Percentiles rank a stretch among this genome's conserved stretches.
Conservation (phyloP, 2,797 vertebrate species). For the Pseudomugil gertrudae region DNA sequence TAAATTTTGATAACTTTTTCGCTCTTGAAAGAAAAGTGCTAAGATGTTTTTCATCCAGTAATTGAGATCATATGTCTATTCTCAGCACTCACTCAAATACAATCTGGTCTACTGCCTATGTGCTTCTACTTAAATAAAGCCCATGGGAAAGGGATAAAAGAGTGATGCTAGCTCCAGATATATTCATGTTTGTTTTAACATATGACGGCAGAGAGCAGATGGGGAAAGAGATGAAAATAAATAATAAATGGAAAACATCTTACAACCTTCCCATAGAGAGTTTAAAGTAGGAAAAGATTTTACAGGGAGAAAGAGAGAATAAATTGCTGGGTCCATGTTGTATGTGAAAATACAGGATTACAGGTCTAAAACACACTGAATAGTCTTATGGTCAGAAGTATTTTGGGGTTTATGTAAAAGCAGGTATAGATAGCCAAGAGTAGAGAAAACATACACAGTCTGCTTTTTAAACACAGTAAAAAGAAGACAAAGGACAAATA, state of each 20-base stretch:
- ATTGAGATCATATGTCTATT: conserved; percentile 37
- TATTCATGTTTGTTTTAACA: conserved; percentile 24
- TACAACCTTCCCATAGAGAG: conserved; percentile 50
- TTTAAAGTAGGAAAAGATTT: conserved; percentile 35
- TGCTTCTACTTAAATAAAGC: conserved; percentile 41
- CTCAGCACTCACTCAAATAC: conserved; percentile 34
- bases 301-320: conserved; percentile 22
- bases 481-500: too few species aligned
- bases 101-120: conserved; percentile 27
- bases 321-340: conserved; percentile 39
- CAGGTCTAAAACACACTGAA: conserved; percentile 5
- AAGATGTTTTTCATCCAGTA: conserved; percentile 17
- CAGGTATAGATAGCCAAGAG: conserved; percentile 5
- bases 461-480: too few species aligned
- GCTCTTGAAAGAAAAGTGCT: conserved; percentile 21
- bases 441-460: conserved; percentile 2
- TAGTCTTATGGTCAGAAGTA: conserved; percentile 1
- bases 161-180: conserved; percentile 17
- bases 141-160: conserved; percentile 42
- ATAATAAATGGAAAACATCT: conserved; percentile 64
- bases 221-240: conserved; percentile 59
- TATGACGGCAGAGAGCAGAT: conserved; percentile 47
- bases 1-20: conserved; percentile 15
- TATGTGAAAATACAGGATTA: conserved; percentile 33
- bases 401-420: conserved; percentile 9